A percentile compares a stretch with the other conserved stretches of the same genome.
Conservation (phyloP, 1,140 invertebrate species). For the Pseudomyrmex cubaensis region DNA sequence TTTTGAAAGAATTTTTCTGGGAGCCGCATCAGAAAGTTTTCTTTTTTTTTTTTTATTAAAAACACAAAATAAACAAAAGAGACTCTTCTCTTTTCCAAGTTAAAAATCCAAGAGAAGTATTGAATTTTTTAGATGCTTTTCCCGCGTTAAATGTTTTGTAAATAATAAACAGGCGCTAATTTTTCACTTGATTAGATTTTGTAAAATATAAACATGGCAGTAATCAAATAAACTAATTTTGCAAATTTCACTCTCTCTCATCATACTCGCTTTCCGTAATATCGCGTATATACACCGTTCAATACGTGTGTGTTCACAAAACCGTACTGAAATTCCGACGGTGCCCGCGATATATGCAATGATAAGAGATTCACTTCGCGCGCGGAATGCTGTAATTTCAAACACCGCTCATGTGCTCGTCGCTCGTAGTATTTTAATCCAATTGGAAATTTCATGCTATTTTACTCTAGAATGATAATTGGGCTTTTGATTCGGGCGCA, state of each 20-base stretch:
- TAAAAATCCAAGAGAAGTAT: too few relatives aligned
- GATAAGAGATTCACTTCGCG: background rate
- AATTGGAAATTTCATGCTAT: constrained; percentile 37
- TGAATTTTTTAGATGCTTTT: too few relatives aligned
- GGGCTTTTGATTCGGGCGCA: background rate
- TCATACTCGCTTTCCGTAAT: background rate
- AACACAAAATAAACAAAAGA: too few relatives aligned
- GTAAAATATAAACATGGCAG: background rate
- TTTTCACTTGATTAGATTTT: too few relatives aligned
- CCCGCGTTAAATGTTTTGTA: too few relatives aligned
- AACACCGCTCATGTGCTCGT: background rate
- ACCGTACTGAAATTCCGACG: background rate
- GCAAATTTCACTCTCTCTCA: background rate
- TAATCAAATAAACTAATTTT: background rate
- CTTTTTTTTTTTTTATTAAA: too few relatives aligned
- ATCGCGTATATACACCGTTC: background rate
- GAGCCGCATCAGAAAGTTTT: too few relatives aligned
- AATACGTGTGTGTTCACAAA: background rate
- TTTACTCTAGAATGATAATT: constrained; percentile 33
- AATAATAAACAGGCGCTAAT: too few relatives aligned
- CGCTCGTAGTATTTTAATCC: background rate
- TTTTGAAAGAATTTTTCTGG: too few relatives aligned
- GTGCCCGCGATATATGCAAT: background rate
- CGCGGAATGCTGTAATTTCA: constrained; percentile 27
- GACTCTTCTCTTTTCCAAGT: too few relatives aligned